Evolutionary conservation across 1,140 invertebrate genomes (phyloP).

Genomic region (Phymorhynchus buccinoides): DNA sequence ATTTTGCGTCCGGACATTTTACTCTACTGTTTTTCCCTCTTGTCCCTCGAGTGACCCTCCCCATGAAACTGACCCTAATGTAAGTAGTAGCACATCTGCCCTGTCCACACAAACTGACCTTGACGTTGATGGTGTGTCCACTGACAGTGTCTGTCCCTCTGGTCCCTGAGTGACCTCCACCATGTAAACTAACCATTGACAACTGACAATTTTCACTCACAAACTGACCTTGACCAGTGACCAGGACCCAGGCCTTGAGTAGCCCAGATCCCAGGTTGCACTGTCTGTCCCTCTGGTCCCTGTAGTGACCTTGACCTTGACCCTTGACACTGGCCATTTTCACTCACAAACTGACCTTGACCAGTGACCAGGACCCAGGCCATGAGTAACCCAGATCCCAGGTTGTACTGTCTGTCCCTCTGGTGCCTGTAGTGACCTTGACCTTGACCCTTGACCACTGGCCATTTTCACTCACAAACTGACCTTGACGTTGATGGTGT

Average conservation of each 20-base stretch:
- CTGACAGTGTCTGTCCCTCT: too few relatives aligned
- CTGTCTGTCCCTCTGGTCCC: slow-evolving; percentile 86
- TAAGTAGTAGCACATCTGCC: too few relatives aligned
- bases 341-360: slow-evolving; percentile 43
- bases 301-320: neutral
- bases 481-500: slow-evolving; percentile 58
- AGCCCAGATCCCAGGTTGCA: slow-evolving; percentile 86
- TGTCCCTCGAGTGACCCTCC: too few relatives aligned
- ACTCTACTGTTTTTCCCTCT: too few relatives aligned
- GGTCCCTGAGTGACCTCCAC: too few relatives aligned
- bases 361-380: slow-evolving; percentile 82
- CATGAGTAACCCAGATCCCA: slow-evolving; percentile 88
- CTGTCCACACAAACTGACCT: slow-evolving; percentile 29
- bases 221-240: slow-evolving; percentile 55
- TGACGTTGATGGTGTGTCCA: slow-evolving; percentile 60
- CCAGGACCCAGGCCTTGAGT: slow-evolving; percentile 90
- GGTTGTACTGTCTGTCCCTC: too few relatives aligned
- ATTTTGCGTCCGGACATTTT: too few relatives aligned
- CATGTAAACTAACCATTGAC: too few relatives aligned
- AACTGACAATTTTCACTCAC: neutral
- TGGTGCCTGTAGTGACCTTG: slow-evolving; percentile 70
- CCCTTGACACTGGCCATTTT: too few relatives aligned
- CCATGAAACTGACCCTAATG: too few relatives aligned
- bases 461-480: neutral
- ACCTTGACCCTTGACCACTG: too few relatives aligned